Percentiles rank a stretch among this genome's conserved stretches.
Conservation (phyloP, 1,140 invertebrate species). For the Phocides pigmalion region DNA sequence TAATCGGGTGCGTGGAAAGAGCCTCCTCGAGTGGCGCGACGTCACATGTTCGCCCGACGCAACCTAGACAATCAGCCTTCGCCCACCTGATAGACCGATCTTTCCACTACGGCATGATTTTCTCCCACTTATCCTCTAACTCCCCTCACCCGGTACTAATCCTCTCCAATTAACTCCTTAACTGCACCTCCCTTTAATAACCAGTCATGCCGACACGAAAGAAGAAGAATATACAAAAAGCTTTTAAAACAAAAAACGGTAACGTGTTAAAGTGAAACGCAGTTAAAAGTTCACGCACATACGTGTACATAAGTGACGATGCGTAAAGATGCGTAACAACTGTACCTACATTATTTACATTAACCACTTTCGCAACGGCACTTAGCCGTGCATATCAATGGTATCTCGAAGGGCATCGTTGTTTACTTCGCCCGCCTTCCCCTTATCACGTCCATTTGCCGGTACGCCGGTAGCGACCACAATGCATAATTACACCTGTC, state of each 20-base stretch:
- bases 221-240: not conserved
- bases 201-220: not conserved
- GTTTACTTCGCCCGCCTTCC: slow-evolving; percentile 54
- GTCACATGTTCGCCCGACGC: too few species aligned
- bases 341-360: slow-evolving; percentile 26
- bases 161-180: too few species aligned
- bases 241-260: slow-evolving; percentile 2
- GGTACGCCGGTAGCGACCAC: slow-evolving; percentile 56
- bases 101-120: too few species aligned
- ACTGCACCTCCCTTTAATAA: not conserved
- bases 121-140: too few species aligned
- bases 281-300: slow-evolving; percentile 6
- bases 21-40: too few species aligned
- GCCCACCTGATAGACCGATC: too few species aligned
- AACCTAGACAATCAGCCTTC: too few species aligned
- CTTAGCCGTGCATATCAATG: slow-evolving; percentile 53
- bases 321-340: slow-evolving; percentile 28
- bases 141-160: too few species aligned
- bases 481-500: slow-evolving; percentile 72
- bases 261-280: slow-evolving; percentile 8
- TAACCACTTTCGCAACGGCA: slow-evolving; percentile 51
- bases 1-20: too few species aligned
- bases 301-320: slow-evolving; percentile 12
- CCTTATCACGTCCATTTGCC: slow-evolving; percentile 67
- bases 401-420: slow-evolving; percentile 68